Percentiles rank a stretch among this genome's conserved stretches.
These are phyloP conservation scores for Tetragonula clypearis DNA, from an alignment of 1,140 invertebrate species.

Conservation along the genomic window DNA sequence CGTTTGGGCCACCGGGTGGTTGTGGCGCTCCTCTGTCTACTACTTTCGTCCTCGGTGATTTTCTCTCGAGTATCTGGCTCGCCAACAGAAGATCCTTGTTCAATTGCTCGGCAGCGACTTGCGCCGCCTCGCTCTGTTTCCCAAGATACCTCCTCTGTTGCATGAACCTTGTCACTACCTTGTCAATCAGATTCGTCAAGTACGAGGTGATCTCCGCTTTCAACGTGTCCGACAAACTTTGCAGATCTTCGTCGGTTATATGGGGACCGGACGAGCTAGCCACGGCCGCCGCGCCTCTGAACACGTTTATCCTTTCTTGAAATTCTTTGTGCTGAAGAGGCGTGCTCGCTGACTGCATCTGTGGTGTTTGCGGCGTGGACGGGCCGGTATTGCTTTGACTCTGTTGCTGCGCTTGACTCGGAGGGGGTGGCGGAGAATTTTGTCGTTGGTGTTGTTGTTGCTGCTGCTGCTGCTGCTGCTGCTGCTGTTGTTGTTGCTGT, in stretches of 20 bases:
- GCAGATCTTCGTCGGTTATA: conserved; percentile 89
- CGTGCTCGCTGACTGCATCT: conserved; percentile 77
- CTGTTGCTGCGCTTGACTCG: conserved; percentile 78
- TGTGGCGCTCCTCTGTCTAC: conserved; percentile 85
- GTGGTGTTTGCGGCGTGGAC: conserved; percentile 74
- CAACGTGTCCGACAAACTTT: conserved; percentile 92
- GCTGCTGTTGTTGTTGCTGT: conserved; percentile 75
- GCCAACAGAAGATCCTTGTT: conserved; percentile 91
- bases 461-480: conserved; percentile 79
- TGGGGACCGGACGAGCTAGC: conserved; percentile 82
- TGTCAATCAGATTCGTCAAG: conserved; percentile 92
- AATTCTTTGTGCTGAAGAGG: conserved; percentile 81
- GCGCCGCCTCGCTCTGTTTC: conserved; percentile 89
- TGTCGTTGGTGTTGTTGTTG: conserved; percentile 79
- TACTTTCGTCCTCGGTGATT: conserved; percentile 90
- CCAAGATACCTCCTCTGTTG: conserved; percentile 89
- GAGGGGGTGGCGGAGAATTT: conserved; percentile 81
- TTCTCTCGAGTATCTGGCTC: conserved; percentile 90
- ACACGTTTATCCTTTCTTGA: conserved; percentile 79
- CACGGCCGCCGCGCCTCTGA: conserved; percentile 71
- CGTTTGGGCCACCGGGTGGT: conserved; percentile 77
- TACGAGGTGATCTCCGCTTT: conserved; percentile 95
- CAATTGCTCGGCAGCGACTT: conserved; percentile 89
- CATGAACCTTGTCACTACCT: conserved; percentile 91
- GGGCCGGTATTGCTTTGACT: conserved; percentile 75